These are phyloP conservation scores for Dendronephthya gigantea DNA, from an alignment of 64 coral and sea anemone species.

Conservation along the genomic window DNA sequence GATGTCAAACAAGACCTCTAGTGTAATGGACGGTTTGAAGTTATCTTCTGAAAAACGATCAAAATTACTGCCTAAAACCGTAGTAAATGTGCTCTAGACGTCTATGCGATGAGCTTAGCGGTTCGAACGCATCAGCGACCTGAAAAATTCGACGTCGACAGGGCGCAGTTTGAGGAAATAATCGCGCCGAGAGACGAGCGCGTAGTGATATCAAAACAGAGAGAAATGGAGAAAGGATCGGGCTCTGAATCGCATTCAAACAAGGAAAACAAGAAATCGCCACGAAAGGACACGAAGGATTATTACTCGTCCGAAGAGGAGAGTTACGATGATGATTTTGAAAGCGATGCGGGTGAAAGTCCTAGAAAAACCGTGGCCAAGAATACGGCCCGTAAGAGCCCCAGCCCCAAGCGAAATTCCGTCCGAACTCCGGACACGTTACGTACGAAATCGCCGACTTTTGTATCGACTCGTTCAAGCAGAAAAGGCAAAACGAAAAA, in stretches of 20 bases:
- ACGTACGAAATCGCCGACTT: not conserved
- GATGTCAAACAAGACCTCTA: not conserved
- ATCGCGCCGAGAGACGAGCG: not conserved
- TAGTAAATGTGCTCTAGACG: not conserved
- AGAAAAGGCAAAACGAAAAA: not conserved
- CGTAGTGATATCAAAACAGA: not conserved
- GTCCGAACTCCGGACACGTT: not conserved
- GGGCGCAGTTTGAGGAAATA: not conserved
- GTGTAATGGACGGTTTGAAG: not conserved
- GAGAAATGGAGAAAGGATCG: not conserved
- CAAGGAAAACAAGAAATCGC: not conserved
- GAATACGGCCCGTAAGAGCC: not conserved
- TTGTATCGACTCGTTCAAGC: not conserved
- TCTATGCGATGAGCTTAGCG: not conserved
- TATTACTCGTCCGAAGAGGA: not conserved
- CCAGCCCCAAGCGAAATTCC: no score
- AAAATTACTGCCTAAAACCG: not conserved
- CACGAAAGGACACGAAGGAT: not conserved
- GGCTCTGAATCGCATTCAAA: not conserved
- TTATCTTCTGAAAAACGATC: not conserved
- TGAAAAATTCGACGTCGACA: not conserved
- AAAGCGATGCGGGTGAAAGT: not conserved
- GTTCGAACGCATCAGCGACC: not conserved
- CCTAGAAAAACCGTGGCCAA: not conserved
- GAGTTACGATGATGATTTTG: not conserved